Evolutionary conservation across 2,797 vertebrate genomes (phyloP).

Genomic region (Typhlichthys eigenmanni): DNA sequence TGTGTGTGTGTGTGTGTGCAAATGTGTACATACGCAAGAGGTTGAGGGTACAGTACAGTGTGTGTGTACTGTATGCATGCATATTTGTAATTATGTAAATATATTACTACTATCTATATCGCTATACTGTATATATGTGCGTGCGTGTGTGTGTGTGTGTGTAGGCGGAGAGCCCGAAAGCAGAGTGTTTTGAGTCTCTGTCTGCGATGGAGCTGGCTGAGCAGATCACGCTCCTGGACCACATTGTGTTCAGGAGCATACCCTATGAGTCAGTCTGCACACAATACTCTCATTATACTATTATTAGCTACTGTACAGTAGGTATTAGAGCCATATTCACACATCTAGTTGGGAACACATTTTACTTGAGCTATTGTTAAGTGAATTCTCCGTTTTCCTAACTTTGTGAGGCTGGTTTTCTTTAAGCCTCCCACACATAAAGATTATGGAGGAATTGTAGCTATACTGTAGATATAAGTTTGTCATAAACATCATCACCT

Average conservation of each 20-base stretch:
- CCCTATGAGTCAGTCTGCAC: slow-evolving; percentile 90
- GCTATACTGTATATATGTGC: neutral
- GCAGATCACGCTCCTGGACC: slow-evolving; percentile 95
- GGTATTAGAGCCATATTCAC: neutral
- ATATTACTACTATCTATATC: neutral
- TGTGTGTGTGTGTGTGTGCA: slow-evolving; percentile 3
- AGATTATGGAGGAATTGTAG: too few relatives aligned
- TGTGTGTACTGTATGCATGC: slow-evolving; percentile 4
- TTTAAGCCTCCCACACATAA: too few relatives aligned
- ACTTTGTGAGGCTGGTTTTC: too few relatives aligned
- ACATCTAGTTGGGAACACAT: too few relatives aligned
- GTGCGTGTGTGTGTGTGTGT: slow-evolving; percentile 22
- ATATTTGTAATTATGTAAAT: slow-evolving; percentile 9
- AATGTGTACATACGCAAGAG: neutral
- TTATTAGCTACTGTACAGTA: neutral
- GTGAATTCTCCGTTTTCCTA: too few relatives aligned
- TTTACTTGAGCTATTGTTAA: too few relatives aligned
- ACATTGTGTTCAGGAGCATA: slow-evolving; percentile 94
- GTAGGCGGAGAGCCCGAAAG: slow-evolving; percentile 85
- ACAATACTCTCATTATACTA: neutral
- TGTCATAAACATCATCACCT: too few relatives aligned
- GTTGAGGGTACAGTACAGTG: neutral
- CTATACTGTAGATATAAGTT: too few relatives aligned
- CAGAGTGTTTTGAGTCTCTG: slow-evolving; percentile 90
- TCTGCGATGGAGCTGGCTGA: slow-evolving; percentile 96